A percentile compares a stretch with the other conserved stretches of the same genome.
Conservation (phyloP, 2,888 invertebrate genomes). For the Paralinhomoeus sp. region DNA sequence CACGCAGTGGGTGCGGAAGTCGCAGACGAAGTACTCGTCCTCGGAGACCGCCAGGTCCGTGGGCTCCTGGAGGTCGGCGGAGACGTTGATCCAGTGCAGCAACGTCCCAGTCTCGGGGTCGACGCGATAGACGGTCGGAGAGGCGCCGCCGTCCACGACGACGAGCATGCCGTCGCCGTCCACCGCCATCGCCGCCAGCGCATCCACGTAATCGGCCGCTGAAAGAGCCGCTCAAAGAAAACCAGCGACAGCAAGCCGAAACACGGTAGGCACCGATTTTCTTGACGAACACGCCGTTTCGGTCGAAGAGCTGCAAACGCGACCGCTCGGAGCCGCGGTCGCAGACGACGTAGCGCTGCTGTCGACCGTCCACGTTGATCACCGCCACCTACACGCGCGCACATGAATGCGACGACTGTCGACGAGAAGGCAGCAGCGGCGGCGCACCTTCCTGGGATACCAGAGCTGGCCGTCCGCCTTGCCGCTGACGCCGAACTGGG, state of each 20-base stretch:
- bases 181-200: conserved; percentile 70
- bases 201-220: conserved; percentile 33
- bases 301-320: conserved; percentile 88
- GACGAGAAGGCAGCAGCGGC: neutral
- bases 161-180: conserved; percentile 44
- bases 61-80: conserved; percentile 88
- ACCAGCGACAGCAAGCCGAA: neutral
- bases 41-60: conserved; percentile 85
- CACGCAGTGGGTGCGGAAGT: conserved; percentile 55
- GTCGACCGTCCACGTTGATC: conserved; percentile 58
- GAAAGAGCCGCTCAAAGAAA: neutral
- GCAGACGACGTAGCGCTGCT: conserved; percentile 53
- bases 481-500: conserved; percentile 78
- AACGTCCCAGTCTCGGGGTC: conserved; percentile 66
- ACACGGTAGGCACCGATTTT: conserved; percentile 46
- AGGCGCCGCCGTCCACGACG: conserved; percentile 86
- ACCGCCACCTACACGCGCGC: conserved; percentile 29
- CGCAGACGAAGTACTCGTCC: conserved; percentile 65
- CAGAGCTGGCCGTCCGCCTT: conserved; percentile 86
- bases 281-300: conserved; percentile 77
- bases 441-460: conserved; percentile 70
- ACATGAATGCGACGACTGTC: neutral
- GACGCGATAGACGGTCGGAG: conserved; percentile 80
- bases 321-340: conserved; percentile 87
- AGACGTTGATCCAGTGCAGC: conserved; percentile 47